These are phyloP conservation scores for Bombus turneri DNA, from an alignment of 1,140 invertebrate genomes.

Conservation along the genomic window DNA sequence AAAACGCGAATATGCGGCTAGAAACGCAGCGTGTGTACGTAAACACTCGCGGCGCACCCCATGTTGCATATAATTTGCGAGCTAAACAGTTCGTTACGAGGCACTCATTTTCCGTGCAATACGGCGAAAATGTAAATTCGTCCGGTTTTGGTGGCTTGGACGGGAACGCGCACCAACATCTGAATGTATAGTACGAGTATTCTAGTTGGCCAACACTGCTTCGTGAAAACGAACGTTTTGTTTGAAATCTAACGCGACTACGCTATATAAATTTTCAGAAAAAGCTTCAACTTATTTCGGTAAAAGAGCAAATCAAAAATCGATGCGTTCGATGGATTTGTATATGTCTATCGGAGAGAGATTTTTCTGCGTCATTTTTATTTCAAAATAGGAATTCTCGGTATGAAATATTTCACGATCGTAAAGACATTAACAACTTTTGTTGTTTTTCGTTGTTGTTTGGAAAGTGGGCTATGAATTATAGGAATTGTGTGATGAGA, in stretches of 20 bases:
- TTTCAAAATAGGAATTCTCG: neutral
- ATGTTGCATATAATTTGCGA: conserved; percentile 15
- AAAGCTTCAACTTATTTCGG: neutral
- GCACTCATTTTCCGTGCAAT: conserved; percentile 25
- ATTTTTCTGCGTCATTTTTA: neutral
- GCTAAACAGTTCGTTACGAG: conserved; percentile 28
- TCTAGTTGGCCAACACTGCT: no score
- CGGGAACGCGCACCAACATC: no score
- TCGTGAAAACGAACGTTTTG: neutral
- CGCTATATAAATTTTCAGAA: neutral
- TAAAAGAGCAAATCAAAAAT: neutral
- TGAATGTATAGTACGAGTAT: no score
- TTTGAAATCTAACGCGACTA: neutral
- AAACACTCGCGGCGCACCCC: neutral
- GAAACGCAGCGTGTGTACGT: neutral
- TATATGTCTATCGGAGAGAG: neutral
- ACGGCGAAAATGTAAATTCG: conserved; percentile 27
- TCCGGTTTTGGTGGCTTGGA: neutral
- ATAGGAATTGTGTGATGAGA: neutral
- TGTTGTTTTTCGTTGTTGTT: neutral
- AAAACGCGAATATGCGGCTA: neutral
- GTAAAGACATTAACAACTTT: neutral
- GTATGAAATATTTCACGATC: neutral
- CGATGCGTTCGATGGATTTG: neutral
- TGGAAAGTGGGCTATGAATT: neutral